Evolutionary conservation across 2,888 invertebrate species (phyloP).

Genomic region (Aspidapion aeneum): DNA sequence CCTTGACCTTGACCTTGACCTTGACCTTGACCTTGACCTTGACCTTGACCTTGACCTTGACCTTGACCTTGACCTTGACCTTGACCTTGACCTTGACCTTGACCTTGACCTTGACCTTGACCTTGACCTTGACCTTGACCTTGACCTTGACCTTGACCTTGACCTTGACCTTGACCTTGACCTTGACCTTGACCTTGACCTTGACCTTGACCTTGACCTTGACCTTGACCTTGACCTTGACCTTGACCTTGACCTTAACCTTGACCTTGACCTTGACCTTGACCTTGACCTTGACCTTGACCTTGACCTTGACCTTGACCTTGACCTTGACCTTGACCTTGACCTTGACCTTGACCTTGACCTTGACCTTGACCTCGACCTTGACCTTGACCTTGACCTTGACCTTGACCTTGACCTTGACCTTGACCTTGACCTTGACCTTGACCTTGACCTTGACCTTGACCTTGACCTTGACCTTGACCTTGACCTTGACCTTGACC

Average conservation of each 20-base stretch:
- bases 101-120: neutral
- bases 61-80: neutral
- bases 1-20: neutral
- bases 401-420: neutral
- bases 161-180: neutral
- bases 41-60: neutral
- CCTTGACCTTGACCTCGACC: neutral
- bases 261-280: neutral
- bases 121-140: neutral
- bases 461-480: neutral
- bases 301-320: neutral
- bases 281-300: neutral
- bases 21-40: neutral
- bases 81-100: neutral
- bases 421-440: neutral
- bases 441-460: neutral
- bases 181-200: neutral
- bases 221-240: neutral
- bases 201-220: neutral
- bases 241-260: neutral
- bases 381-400: neutral
- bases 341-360: neutral
- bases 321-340: neutral
- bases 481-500: neutral
- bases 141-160: neutral